Evolutionary conservation across 2,888 invertebrate genomes (phyloP).

Genomic region (Tridacna crocea): DNA sequence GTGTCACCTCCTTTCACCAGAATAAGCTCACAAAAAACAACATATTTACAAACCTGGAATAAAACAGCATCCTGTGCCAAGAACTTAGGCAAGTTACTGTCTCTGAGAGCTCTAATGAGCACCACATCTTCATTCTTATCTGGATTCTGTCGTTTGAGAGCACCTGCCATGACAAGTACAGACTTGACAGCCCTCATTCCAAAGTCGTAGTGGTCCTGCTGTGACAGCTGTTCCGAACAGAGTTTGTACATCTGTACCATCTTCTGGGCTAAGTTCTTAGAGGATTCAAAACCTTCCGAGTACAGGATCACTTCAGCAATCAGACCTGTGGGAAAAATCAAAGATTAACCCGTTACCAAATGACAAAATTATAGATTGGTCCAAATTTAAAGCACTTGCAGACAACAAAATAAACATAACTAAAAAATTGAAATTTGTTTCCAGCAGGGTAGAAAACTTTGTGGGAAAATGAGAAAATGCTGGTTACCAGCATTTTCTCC

Average conservation of each 20-base stretch:
- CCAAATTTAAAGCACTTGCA: no score
- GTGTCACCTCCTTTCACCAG: no score
- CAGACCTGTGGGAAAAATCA: constrained; percentile 71
- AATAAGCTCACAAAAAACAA: no score
- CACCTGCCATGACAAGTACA: constrained; percentile 96
- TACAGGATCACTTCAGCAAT: constrained; percentile 96
- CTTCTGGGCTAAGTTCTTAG: constrained; percentile 93
- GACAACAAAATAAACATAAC: no score
- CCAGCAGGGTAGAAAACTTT: background rate
- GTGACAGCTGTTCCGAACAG: constrained; percentile 95
- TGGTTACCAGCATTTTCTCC: background rate
- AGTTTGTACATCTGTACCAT: constrained; percentile 97
- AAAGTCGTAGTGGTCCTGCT: constrained; percentile 96
- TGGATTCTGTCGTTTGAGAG: constrained; percentile 93
- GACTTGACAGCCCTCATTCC: constrained; percentile 88
- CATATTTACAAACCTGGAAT: constrained; percentile 87
- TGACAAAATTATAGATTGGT: no score
- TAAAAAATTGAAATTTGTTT: background rate
- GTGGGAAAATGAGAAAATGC: background rate
- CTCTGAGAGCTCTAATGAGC: constrained; percentile 92
- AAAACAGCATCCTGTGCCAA: constrained; percentile 92
- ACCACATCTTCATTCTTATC: constrained; percentile 91
- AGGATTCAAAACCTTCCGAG: constrained; percentile 96
- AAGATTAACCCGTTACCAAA: background rate
- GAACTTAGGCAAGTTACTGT: constrained; percentile 96